A percentile compares a stretch with the other conserved stretches of the same genome.
Evolutionary conservation across 37 sponge, comb jelly and placozoan genomes (phyloP).

Genomic region (Chondrilla cf. caribensis): DNA sequence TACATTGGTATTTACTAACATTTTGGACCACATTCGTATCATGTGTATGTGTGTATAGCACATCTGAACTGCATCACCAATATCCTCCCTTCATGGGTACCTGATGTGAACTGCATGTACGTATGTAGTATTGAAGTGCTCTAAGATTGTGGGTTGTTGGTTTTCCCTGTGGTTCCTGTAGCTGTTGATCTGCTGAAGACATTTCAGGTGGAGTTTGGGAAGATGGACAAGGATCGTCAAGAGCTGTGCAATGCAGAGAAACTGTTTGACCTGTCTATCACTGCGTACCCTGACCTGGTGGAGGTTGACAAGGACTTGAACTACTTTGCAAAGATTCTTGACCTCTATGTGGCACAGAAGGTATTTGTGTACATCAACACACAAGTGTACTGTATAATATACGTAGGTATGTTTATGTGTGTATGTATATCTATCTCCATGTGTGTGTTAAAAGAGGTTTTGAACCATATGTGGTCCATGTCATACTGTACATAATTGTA

Average conservation of each 20-base stretch:
- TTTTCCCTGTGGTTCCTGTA: not conserved
- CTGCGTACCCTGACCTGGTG: constrained; percentile 80
- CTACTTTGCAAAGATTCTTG: constrained; percentile 70
- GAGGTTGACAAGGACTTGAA: constrained; percentile 86
- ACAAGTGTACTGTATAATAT: not conserved
- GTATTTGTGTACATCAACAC: constrained; percentile 29
- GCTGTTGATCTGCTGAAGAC: constrained; percentile 71
- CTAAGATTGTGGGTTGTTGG: no score
- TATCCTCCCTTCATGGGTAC: no score
- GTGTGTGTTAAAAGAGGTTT: not conserved
- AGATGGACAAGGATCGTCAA: constrained; percentile 73
- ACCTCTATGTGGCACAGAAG: constrained; percentile 88
- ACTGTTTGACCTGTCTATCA: constrained; percentile 94
- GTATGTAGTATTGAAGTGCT: no score
- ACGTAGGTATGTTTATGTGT: not conserved
- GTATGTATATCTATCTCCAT: not conserved
- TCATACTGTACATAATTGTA: no score
- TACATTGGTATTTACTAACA: no score
- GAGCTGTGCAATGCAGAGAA: constrained; percentile 98
- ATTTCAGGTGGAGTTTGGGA: constrained; percentile 65
- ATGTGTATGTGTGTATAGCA: no score
- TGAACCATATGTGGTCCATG: not conserved
- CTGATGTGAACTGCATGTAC: no score
- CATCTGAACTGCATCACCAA: no score
- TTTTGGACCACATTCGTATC: no score